Evolutionary conservation across 2,888 invertebrate species (phyloP), one percentile per base, ranked within the genome.

Genomic region (Archips crataeganus): DNA sequence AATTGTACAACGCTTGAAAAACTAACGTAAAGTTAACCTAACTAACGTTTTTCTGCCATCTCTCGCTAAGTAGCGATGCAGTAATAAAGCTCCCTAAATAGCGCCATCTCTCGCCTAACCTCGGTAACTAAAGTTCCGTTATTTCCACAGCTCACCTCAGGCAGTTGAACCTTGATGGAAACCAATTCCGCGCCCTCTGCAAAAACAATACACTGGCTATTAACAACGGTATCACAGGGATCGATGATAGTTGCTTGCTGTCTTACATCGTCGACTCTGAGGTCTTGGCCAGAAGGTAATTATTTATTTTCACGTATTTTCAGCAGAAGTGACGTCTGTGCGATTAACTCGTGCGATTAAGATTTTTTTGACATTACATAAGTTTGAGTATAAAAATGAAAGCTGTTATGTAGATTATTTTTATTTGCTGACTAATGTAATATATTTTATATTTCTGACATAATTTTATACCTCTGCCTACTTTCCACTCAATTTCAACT

Each of bases 181-280:
- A 77, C 2, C 83, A 92, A 51, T 95, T 94, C 84, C 91, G 95
- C 2, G 95, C 95, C 0, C 87, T 97, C 0, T 96, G 96, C 82
- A 92, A 94, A 69, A 96, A 96, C 86, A 96, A 96, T 79, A 89
- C 94, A 0, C 82, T 96, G 39, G 95, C 96, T 0, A 71, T 75
- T 0, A 75, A 76, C 61, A 76, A 94, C 4, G 96, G 96, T 1
- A 90, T 96, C 23, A 74, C 83, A 23, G 74, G 83, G 47, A 90
- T 96, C 0, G 95, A 95, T 75, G 90, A 94, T 6, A 81, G 83
- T 73, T 96, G 96, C 76, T 91, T 95, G 0, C 87, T 96, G 9
- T 94, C 96, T 0, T 89, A 94, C 34, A 95, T 96, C 0, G 95
- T 96, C 1, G 95, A 96, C 77, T 95, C 96, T 15, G 96, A 96